These are phyloP conservation scores for Phengaris alcon DNA, from an alignment of 2,888 invertebrate genomes.

Conservation along the genomic window DNA sequence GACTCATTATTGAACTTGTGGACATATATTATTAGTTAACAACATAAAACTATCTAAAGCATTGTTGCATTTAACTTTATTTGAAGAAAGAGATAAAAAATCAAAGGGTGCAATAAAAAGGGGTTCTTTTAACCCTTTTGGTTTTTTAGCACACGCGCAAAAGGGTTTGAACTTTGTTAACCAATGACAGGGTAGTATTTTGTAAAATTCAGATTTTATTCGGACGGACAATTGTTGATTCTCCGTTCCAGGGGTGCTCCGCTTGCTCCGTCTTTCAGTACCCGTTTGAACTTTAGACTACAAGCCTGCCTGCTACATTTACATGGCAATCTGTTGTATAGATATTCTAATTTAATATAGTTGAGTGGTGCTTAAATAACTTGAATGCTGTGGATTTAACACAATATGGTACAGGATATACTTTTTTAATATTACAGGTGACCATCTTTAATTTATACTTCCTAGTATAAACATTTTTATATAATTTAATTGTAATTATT, in stretches of 20 bases:
- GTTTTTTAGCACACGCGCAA: slow-evolving; percentile 77
- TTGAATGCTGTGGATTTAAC: not conserved
- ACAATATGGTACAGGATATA: not conserved
- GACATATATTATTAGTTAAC: no score
- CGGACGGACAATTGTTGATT: slow-evolving; percentile 50
- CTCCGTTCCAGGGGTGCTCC: slow-evolving; percentile 49
- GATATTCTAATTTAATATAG: not conserved
- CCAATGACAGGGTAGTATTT: slow-evolving; percentile 67
- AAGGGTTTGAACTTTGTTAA: slow-evolving; percentile 60
- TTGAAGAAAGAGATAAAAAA: slow-evolving; percentile 50
- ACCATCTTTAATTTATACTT: not conserved
- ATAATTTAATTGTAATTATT: no score
- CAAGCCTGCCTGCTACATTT: slow-evolving; percentile 51
- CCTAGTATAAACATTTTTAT: not conserved
- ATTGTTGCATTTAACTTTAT: not conserved
- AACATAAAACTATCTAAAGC: not conserved
- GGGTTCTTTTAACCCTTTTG: slow-evolving; percentile 72
- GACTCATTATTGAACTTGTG: no score
- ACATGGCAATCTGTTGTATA: slow-evolving; percentile 29
- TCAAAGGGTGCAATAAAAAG: slow-evolving; percentile 39
- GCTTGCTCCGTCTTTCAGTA: slow-evolving; percentile 52
- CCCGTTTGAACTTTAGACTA: slow-evolving; percentile 48
- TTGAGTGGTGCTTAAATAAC: not conserved
- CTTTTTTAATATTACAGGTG: slow-evolving; percentile 16
- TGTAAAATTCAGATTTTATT: slow-evolving; percentile 64